Evolutionary conservation across 2,888 invertebrate genomes (phyloP).

Genomic region (Spilosoma lubricipeda): DNA sequence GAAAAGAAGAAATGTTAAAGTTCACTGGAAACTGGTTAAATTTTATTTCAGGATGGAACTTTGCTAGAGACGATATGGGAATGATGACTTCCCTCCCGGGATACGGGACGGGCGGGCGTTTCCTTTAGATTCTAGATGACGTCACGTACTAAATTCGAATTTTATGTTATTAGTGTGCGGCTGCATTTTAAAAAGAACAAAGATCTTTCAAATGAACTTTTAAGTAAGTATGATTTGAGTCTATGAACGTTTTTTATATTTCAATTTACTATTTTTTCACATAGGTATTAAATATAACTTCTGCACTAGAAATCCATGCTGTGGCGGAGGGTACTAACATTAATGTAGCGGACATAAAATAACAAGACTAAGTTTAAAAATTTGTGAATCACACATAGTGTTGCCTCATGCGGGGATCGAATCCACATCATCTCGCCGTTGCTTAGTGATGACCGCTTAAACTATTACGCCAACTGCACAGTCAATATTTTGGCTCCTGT

Average conservation of each 20-base stretch:
- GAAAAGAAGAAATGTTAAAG: slow-evolving; percentile 31
- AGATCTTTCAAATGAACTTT: neutral
- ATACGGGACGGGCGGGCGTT: slow-evolving; percentile 75
- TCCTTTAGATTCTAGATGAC: slow-evolving; percentile 72
- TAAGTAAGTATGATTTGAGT: too few relatives aligned
- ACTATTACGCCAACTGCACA: too few relatives aligned
- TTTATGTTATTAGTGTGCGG: slow-evolving; percentile 36
- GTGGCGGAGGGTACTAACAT: too few relatives aligned
- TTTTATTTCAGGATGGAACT: slow-evolving; percentile 77
- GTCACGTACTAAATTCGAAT: slow-evolving; percentile 72
- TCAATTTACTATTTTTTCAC: neutral
- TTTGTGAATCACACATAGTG: too few relatives aligned
- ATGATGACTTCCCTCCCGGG: slow-evolving; percentile 77
- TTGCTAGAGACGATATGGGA: slow-evolving; percentile 74
- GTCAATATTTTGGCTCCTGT: too few relatives aligned
- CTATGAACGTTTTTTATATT: neutral
- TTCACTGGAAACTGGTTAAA: slow-evolving; percentile 46
- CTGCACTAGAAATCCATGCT: too few relatives aligned
- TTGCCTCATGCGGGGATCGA: too few relatives aligned
- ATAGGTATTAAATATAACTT: too few relatives aligned
- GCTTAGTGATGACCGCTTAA: too few relatives aligned
- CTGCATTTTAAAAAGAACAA: slow-evolving; percentile 2
- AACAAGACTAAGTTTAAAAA: too few relatives aligned
- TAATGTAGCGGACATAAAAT: too few relatives aligned
- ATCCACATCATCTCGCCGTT: too few relatives aligned